phyloP scores from a whole-genome alignment of 2,797 vertebrate genomes.

The Taeniopygia guttata region DNA sequence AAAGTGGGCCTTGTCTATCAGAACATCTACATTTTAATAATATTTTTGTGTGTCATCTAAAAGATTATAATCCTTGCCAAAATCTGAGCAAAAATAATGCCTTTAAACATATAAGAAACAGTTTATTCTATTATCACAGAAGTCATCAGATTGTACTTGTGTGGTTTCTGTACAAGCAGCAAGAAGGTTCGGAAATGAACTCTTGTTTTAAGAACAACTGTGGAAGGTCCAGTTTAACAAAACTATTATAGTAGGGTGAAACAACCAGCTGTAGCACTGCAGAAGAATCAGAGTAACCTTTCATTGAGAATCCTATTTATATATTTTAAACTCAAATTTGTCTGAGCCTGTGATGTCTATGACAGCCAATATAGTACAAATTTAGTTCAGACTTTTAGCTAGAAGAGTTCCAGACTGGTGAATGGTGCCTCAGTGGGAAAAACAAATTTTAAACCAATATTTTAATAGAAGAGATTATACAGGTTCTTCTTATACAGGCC shows the following conservation, averaged over 20 bases:
- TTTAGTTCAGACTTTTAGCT: neutral
- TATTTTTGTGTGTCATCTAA: neutral
- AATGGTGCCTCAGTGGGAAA: neutral
- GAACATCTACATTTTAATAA: neutral
- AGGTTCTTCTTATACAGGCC: neutral
- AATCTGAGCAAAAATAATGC: neutral
- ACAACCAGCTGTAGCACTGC: neutral
- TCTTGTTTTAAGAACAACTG: neutral
- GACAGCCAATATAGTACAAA: neutral
- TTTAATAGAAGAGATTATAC: neutral
- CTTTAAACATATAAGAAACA: neutral
- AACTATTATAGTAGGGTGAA: neutral
- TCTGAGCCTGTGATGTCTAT: neutral
- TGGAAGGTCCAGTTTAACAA: neutral
- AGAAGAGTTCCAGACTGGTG: neutral
- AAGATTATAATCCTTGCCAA: neutral
- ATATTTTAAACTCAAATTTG: accelerated
- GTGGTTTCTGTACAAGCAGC: accelerated
- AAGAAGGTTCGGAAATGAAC: neutral
- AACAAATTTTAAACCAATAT: neutral
- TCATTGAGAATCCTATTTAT: neutral
- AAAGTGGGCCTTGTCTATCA: neutral
- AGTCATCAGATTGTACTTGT: neutral
- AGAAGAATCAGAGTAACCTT: neutral
- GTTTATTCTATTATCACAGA: neutral